These are phyloP conservation scores for Neopelma chrysocephalum DNA, from an alignment of 2,797 vertebrate species.

Conservation along the genomic window DNA sequence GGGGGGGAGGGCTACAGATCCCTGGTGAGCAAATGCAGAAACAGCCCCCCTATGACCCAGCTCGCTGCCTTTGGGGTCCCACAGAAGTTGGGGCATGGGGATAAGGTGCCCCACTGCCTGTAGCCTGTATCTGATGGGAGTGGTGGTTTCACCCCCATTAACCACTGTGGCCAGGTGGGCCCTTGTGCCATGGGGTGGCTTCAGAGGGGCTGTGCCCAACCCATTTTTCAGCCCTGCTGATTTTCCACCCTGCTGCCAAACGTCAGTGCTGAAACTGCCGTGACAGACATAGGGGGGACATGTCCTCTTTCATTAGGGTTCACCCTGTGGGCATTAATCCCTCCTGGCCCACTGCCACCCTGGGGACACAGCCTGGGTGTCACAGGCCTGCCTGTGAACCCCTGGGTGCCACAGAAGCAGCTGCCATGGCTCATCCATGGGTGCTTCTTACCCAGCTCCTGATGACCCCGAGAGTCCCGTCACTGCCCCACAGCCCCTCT, in stretches of 20 bases:
- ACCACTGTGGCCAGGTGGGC: not conserved
- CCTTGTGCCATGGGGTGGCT: not conserved
- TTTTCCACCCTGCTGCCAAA: not conserved
- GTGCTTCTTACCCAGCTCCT: not conserved
- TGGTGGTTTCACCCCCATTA: accelerated
- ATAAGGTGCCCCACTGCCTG: not conserved
- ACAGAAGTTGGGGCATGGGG: accelerated
- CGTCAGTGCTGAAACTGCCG: not conserved
- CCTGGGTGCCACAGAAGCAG: too few relatives aligned
- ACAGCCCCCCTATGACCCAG: not conserved
- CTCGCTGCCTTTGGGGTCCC: not conserved
- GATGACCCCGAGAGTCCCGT: accelerated
- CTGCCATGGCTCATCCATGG: accelerated
- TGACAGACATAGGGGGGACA: accelerated
- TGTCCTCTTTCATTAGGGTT: not conserved
- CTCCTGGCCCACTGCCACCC: not conserved
- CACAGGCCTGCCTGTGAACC: not conserved
- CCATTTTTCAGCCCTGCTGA: not conserved
- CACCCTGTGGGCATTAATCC: not conserved
- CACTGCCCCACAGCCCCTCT: not conserved
- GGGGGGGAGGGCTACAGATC: accelerated
- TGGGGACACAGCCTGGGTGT: not conserved
- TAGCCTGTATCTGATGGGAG: accelerated
- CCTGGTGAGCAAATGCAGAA: not conserved
- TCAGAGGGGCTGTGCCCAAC: not conserved